These are phyloP conservation scores for Anastrepha obliqua DNA, from an alignment of 1,140 invertebrate species.

Conservation along the genomic window DNA sequence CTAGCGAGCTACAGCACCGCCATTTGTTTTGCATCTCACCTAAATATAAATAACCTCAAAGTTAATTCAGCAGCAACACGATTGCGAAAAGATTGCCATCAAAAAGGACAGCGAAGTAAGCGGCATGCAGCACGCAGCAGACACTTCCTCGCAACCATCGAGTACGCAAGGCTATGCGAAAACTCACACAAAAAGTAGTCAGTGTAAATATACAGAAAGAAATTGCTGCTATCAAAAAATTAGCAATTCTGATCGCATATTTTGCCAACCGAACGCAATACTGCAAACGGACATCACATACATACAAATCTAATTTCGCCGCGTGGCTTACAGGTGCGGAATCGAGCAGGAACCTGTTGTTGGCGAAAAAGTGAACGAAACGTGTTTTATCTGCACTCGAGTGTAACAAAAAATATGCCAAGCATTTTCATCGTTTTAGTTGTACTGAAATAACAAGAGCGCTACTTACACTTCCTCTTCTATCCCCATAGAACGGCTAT, in stretches of 20 bases:
- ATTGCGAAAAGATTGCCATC: neutral
- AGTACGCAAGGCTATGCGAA: neutral
- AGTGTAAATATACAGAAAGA: conserved; percentile 13
- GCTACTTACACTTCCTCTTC: no score
- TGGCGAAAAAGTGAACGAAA: conserved; percentile 42
- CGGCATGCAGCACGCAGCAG: neutral
- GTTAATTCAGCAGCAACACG: neutral
- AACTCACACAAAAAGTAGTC: neutral
- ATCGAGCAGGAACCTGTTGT: conserved; percentile 11
- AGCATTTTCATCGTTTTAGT: neutral
- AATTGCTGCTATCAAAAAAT: conserved; percentile 42
- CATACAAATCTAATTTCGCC: neutral
- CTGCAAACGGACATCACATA: neutral
- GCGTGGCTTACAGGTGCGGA: neutral
- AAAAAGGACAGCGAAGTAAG: neutral
- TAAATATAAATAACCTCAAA: conserved; percentile 9
- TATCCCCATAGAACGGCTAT: no score
- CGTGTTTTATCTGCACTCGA: conserved; percentile 36
- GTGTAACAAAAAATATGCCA: conserved; percentile 21
- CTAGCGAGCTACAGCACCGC: neutral
- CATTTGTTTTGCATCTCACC: neutral
- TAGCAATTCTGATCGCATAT: conserved; percentile 41
- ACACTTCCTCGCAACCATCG: neutral
- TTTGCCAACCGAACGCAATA: neutral
- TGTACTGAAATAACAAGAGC: neutral